These are phyloP conservation scores for Bos taurus DNA, from an alignment of 2,113 vertebrate species.

Conservation along the genomic window ARS-UCD2.0 NC_037342.1:29782001-29782500, in stretches of 20 bases:
- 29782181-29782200: not conserved
- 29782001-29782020: not conserved
- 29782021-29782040: not conserved
- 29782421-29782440: constrained; percentile 57
- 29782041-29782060: not conserved
- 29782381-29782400: constrained; percentile 36
- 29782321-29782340: not conserved
- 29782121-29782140: not conserved
- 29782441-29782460: not conserved
- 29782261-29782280: not conserved
- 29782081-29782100: not conserved
- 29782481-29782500: not conserved
- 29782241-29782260: not conserved
- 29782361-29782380: constrained; percentile 7
- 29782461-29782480: not conserved
- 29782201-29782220: not conserved
- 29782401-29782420: constrained; percentile 65
- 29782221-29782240: not conserved
- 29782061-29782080: no score
- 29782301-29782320: not conserved
- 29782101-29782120: not conserved
- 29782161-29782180: not conserved
- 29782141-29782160: not conserved
- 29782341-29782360: not conserved
- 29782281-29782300: not conserved